A percentile compares a stretch with the other conserved stretches of the same genome.
These are phyloP conservation scores for Cataglyphis albicans DNA, from an alignment of 2,888 invertebrate species.

Conservation along the genomic window DNA sequence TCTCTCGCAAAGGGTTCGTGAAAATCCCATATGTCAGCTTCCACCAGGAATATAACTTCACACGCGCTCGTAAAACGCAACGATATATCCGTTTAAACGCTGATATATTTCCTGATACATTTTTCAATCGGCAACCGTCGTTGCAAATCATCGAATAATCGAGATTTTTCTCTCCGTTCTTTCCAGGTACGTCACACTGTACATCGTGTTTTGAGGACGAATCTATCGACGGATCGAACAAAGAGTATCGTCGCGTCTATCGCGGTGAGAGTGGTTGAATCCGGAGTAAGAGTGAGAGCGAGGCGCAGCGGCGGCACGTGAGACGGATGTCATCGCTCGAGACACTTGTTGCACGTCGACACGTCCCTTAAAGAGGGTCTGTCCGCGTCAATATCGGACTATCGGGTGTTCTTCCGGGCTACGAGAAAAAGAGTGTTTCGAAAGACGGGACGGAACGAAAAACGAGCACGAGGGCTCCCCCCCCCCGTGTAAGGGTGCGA, in stretches of 20 bases:
- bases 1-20: background rate
- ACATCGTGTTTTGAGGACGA: constrained; percentile 37
- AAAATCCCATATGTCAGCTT: background rate
- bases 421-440: constrained; percentile 14
- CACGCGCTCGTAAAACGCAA: background rate
- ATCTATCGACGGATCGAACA: constrained; percentile 42
- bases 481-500: background rate
- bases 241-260: constrained; percentile 61
- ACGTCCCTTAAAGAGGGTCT: constrained; percentile 62
- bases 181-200: constrained; percentile 43
- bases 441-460: no score
- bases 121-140: background rate
- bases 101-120: background rate
- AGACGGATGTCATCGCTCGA: constrained; percentile 63
- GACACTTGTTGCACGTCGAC: constrained; percentile 72
- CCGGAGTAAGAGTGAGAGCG: constrained; percentile 53
- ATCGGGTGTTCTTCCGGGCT: constrained; percentile 43
- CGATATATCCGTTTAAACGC: constrained; percentile 30
- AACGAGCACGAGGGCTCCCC: background rate
- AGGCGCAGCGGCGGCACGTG: constrained; percentile 60
- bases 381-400: constrained; percentile 41
- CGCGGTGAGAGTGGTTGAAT: constrained; percentile 57
- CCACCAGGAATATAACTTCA: background rate
- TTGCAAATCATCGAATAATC: background rate
- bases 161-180: constrained; percentile 6